Evolutionary conservation across 2,113 vertebrate species (phyloP), one percentile per base, ranked within the genome.

Genomic region (Eubucco bourcierii): DNA sequence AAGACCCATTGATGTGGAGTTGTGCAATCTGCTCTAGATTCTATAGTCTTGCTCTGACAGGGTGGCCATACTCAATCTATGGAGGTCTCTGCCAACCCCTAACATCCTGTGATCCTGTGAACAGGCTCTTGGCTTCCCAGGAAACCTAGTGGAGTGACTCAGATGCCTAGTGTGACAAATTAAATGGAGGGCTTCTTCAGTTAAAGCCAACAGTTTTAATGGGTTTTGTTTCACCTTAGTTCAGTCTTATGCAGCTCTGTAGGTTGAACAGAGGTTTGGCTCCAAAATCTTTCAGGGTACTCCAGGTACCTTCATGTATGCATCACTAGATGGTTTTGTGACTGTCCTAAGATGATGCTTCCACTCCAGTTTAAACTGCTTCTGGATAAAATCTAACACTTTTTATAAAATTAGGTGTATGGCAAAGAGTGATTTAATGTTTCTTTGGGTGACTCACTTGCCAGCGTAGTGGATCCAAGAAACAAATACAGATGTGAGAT

Each of bases 401-500:
- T 89, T 90, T 95, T 75, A 58, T 80, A 39, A 63, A 87, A 64
- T 82, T 79, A 89, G 84, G 37, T 84, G 91, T 66, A 80, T 60
- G 75, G 90, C 88, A 75, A 96, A 81, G 92, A 95, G 87, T 33
- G 95, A 90, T 91, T 95, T 93, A 87, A 93, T 53, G 66, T 93
- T 94, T 93, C 80, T 91, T 58, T n/a, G 34, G 64, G 34, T 95
- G 95, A 94, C 52, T 97, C 91, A 84, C 28, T 75, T 70, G 72
- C 93, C 79, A 71, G 86, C 80, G 10, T 41, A 80, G 68, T 47
- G 78, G 88, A 84, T 94, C 84, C 85, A 94, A 95, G 93, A 93
- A 94, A 61, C 90, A 95, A 89, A 94, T 80, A 78, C 88, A 95
- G 91, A 95, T 92, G 92, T 86, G 88, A 95, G 83, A 86, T 93